Conservation (phyloP, 1,140 invertebrate genomes). For the Listronotus oregonensis region DNA sequence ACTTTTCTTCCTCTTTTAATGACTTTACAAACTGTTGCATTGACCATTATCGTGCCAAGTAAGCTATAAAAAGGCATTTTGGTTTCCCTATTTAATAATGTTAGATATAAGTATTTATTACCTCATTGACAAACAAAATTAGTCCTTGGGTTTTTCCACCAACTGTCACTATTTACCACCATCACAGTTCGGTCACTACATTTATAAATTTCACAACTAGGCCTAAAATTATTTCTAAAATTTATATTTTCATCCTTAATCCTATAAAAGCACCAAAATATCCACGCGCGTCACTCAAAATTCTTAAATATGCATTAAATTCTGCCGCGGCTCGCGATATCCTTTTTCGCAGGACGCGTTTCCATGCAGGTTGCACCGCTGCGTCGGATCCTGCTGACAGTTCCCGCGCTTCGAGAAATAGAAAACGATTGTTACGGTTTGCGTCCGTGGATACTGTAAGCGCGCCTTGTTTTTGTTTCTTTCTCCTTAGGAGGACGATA, state of each 20-base stretch:
- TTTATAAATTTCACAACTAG: no score
- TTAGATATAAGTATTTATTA: slow-evolving; percentile 1
- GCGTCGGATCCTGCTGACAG: slow-evolving; percentile 17
- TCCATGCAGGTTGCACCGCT: slow-evolving; percentile 18
- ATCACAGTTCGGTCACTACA: slow-evolving; percentile 23
- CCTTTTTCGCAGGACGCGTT: slow-evolving; percentile 12
- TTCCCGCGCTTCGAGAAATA: slow-evolving; percentile 48
- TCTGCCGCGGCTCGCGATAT: slow-evolving; percentile 1
- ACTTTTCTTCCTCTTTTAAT: no score
- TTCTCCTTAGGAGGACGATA: slow-evolving; percentile 55
- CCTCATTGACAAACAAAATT: slow-evolving; percentile 20
- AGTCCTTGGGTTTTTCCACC: slow-evolving; percentile 1
- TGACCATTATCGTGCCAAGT: not conserved
- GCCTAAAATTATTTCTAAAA: not conserved
- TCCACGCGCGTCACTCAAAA: not conserved
- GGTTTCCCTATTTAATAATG: not conserved
- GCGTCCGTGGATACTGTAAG: slow-evolving; percentile 55
- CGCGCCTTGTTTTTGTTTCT: slow-evolving; percentile 57
- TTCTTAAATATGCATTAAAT: not conserved
- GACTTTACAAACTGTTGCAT: no score
- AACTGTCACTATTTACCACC: slow-evolving; percentile 15
- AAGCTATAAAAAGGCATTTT: not conserved
- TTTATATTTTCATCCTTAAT: slow-evolving; percentile 1
- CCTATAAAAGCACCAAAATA: not conserved
- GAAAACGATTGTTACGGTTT: slow-evolving; percentile 56